phyloP scores from a whole-genome alignment of 1,140 invertebrate genomes.

The Anagrus nilaparvatae region DNA sequence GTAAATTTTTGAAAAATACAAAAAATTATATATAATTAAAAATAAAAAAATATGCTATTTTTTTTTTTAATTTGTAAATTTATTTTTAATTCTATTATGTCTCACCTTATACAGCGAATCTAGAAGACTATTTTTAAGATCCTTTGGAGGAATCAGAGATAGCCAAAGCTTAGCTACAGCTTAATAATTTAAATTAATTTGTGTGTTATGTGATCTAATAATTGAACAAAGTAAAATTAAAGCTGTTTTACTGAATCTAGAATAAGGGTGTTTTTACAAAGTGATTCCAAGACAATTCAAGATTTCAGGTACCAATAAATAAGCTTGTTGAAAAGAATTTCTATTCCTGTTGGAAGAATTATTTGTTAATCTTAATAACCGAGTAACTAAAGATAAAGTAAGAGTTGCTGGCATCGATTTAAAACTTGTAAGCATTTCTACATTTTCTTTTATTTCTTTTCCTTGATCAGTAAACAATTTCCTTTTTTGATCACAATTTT shows the following conservation, averaged over 20 bases:
- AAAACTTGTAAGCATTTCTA: constrained; percentile 10
- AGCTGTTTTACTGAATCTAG: constrained; percentile 32
- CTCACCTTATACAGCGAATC: constrained; percentile 33
- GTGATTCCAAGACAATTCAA: constrained; percentile 31
- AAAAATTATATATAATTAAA: too few relatives aligned
- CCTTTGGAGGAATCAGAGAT: constrained; percentile 31
- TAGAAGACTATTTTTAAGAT: constrained; percentile 35
- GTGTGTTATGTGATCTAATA: constrained; percentile 23
- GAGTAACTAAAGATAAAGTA: constrained; percentile 32
- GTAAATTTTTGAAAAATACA: too few relatives aligned
- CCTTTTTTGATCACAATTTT: constrained; percentile 14
- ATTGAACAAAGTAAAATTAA: constrained; percentile 30
- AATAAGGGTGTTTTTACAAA: constrained; percentile 31
- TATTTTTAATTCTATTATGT: too few relatives aligned
- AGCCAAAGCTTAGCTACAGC: constrained; percentile 34
- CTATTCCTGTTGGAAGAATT: constrained; percentile 7
- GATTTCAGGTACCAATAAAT: constrained; percentile 32
- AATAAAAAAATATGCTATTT: too few relatives aligned
- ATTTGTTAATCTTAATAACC: constrained; percentile 25
- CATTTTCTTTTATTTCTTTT: constrained; percentile 1
- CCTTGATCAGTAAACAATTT: constrained; percentile 9
- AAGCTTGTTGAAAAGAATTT: constrained; percentile 29
- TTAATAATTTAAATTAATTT: constrained; percentile 28
- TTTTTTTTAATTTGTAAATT: too few relatives aligned
- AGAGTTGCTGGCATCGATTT: constrained; percentile 32